A percentile compares a stretch with the other conserved stretches of the same genome.
phyloP scores from a whole-genome alignment of 2,797 vertebrate genomes.

The Amblyopsis hoosieri region DNA sequence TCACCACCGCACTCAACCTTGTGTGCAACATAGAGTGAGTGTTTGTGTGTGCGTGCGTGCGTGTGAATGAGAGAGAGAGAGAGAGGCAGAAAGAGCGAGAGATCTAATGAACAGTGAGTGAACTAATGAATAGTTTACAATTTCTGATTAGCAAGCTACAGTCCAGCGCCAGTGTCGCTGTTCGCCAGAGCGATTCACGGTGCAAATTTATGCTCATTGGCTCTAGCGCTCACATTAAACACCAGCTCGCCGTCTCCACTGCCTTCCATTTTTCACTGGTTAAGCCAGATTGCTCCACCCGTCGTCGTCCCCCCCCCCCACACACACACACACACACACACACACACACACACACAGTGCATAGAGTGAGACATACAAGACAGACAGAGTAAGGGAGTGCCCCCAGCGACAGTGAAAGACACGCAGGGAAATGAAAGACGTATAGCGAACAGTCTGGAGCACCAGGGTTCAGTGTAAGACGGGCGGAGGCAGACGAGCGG shows the following conservation, averaged over 20 bases:
- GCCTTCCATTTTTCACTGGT: slow-evolving; percentile 46
- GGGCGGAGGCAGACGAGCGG: slow-evolving; percentile 58
- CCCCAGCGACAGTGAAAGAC: neutral
- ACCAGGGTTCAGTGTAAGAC: slow-evolving; percentile 53
- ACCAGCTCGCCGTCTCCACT: slow-evolving; percentile 42
- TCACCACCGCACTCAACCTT: too few species aligned
- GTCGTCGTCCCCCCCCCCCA: neutral
- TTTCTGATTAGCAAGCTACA: slow-evolving; percentile 27
- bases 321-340: too few species aligned
- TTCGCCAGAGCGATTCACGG: slow-evolving; percentile 27
- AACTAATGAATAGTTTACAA: slow-evolving; percentile 46
- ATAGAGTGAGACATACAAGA: slow-evolving; percentile 13
- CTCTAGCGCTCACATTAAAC: slow-evolving; percentile 38
- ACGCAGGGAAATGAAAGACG: slow-evolving; percentile 27
- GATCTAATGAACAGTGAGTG: slow-evolving; percentile 11
- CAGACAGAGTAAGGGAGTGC: slow-evolving; percentile 2
- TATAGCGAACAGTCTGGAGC: slow-evolving; percentile 23
- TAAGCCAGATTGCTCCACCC: slow-evolving; percentile 29
- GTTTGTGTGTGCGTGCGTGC: neutral
- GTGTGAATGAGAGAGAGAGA: neutral
- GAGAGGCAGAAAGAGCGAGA: neutral
- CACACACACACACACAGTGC: slow-evolving; percentile 36
- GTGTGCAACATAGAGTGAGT: neutral
- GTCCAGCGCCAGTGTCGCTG: slow-evolving; percentile 8
- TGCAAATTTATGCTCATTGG: slow-evolving; percentile 25